Base-by-base conservation (phyloP, 2,888 invertebrate species). In the Drosophila algonquin region DNA sequence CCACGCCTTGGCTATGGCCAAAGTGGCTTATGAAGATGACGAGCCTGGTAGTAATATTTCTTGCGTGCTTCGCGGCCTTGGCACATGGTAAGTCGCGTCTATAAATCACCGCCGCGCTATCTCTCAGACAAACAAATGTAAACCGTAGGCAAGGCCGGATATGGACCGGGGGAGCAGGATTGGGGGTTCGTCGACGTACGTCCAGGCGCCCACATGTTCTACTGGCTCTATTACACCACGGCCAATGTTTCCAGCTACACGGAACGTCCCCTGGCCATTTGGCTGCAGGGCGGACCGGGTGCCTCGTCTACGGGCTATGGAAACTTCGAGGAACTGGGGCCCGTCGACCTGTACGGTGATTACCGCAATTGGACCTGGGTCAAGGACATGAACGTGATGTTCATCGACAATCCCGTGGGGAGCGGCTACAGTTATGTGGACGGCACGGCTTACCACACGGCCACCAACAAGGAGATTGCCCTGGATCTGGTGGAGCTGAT, bases 361-460 rank as follows among this genome's bases (percentile, higher is more conserved):
- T 93, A 94, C 16, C 94, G 97, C 65, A 94, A 95, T 79, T 93
- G 94, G 73, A 95, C 96, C 27, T 97, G 97, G 97, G 96, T 96
- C 82, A 93, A 93, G 76, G 93, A 95, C 75, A 96, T 95, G 90
- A 97, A 97, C 91, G 94, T 98, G 1, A 92, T 98, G 4, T 98
- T 97, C 90, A 94, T 98, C 59, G 98, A 98, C 90, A 97, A 97
- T 91, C 98, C 98, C 2, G 97, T 98, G 1, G 98, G 98, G 7
- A 94, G 96, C 7, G 98, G 98, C 0, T 98, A 94, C 92, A 97
- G 97, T 90, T 97, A 96, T 89, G 95, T 95, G 0, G 95, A 96
- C 7, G 90, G 93, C 14, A 76, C 84, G 0, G 77, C 89, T 6
- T 93, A 92, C 16, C 93, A 93, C 27, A 93, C 95, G 0, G 93